phyloP scores from a whole-genome alignment of 2,888 invertebrate species.

The Drosophila histrio region DNA sequence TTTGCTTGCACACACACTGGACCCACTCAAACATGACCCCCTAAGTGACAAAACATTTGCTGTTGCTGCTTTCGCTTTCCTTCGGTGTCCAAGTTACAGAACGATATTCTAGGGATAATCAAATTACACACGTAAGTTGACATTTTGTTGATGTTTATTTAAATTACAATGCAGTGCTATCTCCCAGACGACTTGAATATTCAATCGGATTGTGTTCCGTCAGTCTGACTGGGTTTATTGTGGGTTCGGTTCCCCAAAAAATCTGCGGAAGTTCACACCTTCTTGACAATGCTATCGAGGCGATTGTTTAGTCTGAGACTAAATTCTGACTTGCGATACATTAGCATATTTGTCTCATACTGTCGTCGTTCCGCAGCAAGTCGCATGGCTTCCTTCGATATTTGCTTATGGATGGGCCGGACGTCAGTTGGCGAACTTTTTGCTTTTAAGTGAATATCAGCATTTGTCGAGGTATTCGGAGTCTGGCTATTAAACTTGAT shows the following conservation, averaged over 20 bases:
- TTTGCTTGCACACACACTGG: conserved; percentile 21
- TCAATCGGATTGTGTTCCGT: background rate
- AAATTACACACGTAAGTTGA: conserved; percentile 18
- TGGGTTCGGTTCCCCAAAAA: background rate
- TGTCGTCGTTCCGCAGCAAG: background rate
- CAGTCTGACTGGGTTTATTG: background rate
- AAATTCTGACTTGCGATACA: conserved; percentile 1
- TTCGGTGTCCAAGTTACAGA: conserved; percentile 5
- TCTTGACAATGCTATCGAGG: background rate
- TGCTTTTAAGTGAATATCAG: background rate
- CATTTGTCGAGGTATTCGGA: background rate
- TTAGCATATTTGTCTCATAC: background rate
- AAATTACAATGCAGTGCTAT: background rate
- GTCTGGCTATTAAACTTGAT: background rate
- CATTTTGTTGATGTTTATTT: conserved; percentile 22
- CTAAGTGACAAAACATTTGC: background rate
- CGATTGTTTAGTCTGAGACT: background rate
- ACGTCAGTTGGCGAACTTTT: background rate
- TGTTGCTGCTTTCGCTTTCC: background rate
- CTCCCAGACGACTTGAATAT: background rate
- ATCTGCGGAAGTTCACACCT: background rate
- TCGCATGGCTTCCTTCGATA: background rate
- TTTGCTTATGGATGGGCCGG: too few relatives aligned
- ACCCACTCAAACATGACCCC: background rate
- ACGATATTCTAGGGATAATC: conserved; percentile 4